Base-by-base conservation (phyloP, 2,888 invertebrate genomes). In the Cephus pulcher region DNA sequence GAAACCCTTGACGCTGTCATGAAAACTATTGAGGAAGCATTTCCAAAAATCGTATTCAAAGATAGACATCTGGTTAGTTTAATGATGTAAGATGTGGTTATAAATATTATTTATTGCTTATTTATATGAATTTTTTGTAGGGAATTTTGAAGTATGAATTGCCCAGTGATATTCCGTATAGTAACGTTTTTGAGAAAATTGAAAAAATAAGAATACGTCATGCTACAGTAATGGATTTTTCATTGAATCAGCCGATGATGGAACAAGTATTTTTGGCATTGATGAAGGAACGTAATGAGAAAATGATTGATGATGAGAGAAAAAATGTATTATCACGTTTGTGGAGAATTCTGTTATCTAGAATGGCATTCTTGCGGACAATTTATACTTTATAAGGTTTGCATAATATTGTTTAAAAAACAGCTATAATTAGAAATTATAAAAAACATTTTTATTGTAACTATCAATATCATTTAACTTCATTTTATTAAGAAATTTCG, bases 161-260 rank as follows among this genome's bases (percentile, higher is more conserved):
- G n/a, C 35, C 75, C 0, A 80, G 80, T 34, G 78, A 34, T 69
- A 77, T 80, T 75, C 76, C 74, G n/a, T 80, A 81, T 33, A 77
- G 77, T 33, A 69, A 76, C 2, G 71, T 85, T 73, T 79, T 79
- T n/a, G 74, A 76, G 4, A 79, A 35, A 37, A 77, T 85, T 4
- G 82, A 82, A 34, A 79, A 78, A 30, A 73, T 83, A 32, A 80
- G 79, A 40, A 68, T 75, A 40, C 81, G 79, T 76, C 78, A 84
- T 68, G 23, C 77, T 6, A 76, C 78, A 75, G 79, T 85, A 69
- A 78, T 76, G 12, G 80, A 83, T 73, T 85, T 80, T 75, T 83
- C 81, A 23, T 77, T 85, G 1, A 81, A 81, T 78, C 83, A 84
- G 35, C 82, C 83, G 12, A 80, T 80, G 9, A 80, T 85, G 78